Conservation (phyloP, 2,888 invertebrate species). For the Chrysomela aeneicollis region DNA sequence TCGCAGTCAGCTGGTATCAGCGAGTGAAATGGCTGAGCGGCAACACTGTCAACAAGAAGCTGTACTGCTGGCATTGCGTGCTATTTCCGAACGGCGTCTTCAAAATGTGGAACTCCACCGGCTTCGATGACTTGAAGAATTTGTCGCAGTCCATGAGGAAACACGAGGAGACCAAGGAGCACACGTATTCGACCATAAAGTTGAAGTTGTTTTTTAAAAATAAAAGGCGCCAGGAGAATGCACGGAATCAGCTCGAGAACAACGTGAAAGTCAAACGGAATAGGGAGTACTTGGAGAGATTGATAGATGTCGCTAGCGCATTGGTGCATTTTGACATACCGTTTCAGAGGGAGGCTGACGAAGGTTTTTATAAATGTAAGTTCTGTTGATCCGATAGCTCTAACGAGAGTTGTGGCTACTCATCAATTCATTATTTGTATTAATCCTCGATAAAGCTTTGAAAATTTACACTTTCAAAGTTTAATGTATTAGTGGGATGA, state of each 20-base stretch:
- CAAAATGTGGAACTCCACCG: conserved; percentile 25
- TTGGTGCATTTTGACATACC: conserved; percentile 20
- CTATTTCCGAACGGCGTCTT: conserved; percentile 22
- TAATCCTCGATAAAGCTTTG: no score
- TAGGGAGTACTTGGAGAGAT: conserved; percentile 28
- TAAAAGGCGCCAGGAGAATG: neutral
- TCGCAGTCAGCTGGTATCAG: conserved; percentile 27
- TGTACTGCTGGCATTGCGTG: conserved; percentile 29
- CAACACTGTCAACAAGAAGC: conserved; percentile 17
- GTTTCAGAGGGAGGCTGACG: conserved; percentile 14
- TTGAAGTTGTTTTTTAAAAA: conserved; percentile 24
- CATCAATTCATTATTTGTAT: no score
- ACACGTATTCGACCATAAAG: conserved; percentile 28
- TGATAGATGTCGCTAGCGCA: conserved; percentile 23
- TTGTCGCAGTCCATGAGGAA: conserved; percentile 28
- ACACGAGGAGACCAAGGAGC: conserved; percentile 30
- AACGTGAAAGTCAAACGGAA: conserved; percentile 24
- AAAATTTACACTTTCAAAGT: no score
- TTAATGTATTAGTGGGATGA: no score
- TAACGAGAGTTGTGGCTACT: no score
- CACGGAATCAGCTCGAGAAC: conserved; percentile 12
- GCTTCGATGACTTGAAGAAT: conserved; percentile 29
- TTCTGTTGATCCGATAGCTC: neutral
- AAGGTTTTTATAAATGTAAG: conserved; percentile 25
- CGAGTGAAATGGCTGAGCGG: conserved; percentile 28